These are phyloP conservation scores for Trisateles emortualis DNA, from an alignment of 2,888 invertebrate genomes.

Conservation along the genomic window DNA sequence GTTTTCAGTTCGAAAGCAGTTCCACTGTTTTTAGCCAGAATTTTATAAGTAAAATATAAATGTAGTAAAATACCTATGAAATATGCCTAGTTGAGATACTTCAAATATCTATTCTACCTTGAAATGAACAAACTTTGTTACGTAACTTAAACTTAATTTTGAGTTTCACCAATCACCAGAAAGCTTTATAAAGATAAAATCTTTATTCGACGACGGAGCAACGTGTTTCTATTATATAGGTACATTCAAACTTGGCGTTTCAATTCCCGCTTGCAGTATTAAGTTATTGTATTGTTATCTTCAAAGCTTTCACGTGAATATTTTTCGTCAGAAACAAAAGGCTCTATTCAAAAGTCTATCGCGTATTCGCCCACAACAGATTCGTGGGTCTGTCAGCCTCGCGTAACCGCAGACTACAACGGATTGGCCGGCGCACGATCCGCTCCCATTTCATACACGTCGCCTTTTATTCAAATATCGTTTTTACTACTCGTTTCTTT, in stretches of 20 bases:
- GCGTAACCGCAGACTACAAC: conserved; percentile 74
- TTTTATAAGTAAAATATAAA: too few relatives aligned
- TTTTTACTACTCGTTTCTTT: conserved; percentile 42
- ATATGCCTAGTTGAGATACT: conserved; percentile 1
- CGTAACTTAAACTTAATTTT: neutral
- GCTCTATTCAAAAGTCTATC: conserved; percentile 73
- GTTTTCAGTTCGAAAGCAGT: too few relatives aligned
- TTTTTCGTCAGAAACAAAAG: conserved; percentile 69
- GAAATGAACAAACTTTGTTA: conserved; percentile 3
- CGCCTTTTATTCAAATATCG: conserved; percentile 55
- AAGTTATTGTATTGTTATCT: conserved; percentile 55
- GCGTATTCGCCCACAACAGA: conserved; percentile 68
- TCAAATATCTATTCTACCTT: conserved; percentile 2
- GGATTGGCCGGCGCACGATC: conserved; percentile 57
- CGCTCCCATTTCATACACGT: conserved; percentile 51
- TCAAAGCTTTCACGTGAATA: conserved; percentile 56
- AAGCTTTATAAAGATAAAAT: conserved; percentile 6
- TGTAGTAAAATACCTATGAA: too few relatives aligned
- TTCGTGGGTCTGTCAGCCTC: conserved; percentile 74
- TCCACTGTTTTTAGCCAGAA: too few relatives aligned
- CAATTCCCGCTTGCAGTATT: conserved; percentile 38
- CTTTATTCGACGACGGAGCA: conserved; percentile 4
- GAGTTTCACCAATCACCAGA: neutral
- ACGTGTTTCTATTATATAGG: conserved; percentile 15
- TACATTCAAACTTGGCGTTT: conserved; percentile 20